Percentiles rank a stretch among this genome's conserved stretches.
phyloP scores from a whole-genome alignment of 2,888 invertebrate species.

The Trachelus troglodyta region DNA sequence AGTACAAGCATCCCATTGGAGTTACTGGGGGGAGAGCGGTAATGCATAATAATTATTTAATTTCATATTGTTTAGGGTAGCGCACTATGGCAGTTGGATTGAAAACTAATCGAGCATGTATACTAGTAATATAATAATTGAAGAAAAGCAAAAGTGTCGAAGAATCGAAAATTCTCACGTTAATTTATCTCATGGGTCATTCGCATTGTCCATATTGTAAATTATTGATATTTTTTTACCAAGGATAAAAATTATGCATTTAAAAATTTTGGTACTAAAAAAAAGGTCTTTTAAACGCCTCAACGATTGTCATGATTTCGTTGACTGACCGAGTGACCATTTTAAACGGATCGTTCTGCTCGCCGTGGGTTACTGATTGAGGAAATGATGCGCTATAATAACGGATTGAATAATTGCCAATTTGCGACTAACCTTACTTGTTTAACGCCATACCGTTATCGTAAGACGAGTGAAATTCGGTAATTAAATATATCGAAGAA shows the following conservation, averaged over 20 bases:
- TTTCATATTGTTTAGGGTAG: neutral
- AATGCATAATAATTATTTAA: constrained; percentile 18
- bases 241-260: neutral
- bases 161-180: no score
- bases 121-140: neutral
- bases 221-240: no score
- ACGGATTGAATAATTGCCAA: constrained; percentile 42
- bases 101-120: no score
- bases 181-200: no score
- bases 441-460: constrained; percentile 37
- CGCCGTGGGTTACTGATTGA: constrained; percentile 38
- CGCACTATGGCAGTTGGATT: no score
- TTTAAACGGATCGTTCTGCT: constrained; percentile 13
- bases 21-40: constrained; percentile 48
- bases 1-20: constrained; percentile 37
- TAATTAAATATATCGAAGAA: no score
- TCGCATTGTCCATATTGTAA: no score
- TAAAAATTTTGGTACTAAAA: no score
- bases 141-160: no score
- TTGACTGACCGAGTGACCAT: neutral
- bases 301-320: no score
- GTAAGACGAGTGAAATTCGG: constrained; percentile 7
- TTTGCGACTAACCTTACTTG: constrained; percentile 36
- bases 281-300: no score
- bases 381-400: constrained; percentile 41